Evolutionary conservation across 2,888 invertebrate species (phyloP).

Genomic region (Byasa hedistus): DNA sequence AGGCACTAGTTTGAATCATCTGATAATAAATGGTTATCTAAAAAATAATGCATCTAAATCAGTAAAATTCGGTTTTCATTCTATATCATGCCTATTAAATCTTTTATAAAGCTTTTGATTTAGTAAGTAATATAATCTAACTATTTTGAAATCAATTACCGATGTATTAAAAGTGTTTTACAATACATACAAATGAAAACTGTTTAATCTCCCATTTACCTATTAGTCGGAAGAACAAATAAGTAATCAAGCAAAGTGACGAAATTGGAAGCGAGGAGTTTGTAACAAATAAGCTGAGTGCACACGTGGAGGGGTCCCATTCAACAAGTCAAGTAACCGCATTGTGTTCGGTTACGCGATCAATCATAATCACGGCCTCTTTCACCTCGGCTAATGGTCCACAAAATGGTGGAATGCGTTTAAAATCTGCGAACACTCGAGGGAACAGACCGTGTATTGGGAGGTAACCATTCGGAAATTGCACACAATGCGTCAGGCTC

Average conservation of each 20-base stretch:
- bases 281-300: conserved; percentile 58
- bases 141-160: no score
- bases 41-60: no score
- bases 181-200: not conserved
- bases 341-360: conserved; percentile 63
- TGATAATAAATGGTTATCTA: no score
- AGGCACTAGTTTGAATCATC: no score
- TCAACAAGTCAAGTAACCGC: conserved; percentile 71
- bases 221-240: conserved; percentile 17
- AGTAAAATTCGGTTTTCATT: no score
- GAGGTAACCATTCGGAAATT: conserved; percentile 74
- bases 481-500: conserved; percentile 61
- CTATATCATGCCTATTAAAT: no score
- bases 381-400: conserved; percentile 78
- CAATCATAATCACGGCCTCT: conserved; percentile 78
- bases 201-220: not conserved
- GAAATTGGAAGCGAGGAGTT: conserved; percentile 42
- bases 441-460: conserved; percentile 55
- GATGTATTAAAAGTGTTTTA: not conserved
- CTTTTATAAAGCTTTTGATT: no score
- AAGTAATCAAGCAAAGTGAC: conserved; percentile 43
- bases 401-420: conserved; percentile 76
- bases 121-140: no score
- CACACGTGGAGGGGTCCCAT: conserved; percentile 66
- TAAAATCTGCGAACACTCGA: conserved; percentile 71